phyloP scores from a whole-genome alignment of 2,888 invertebrate species.

The Tyria jacobaeae region DNA sequence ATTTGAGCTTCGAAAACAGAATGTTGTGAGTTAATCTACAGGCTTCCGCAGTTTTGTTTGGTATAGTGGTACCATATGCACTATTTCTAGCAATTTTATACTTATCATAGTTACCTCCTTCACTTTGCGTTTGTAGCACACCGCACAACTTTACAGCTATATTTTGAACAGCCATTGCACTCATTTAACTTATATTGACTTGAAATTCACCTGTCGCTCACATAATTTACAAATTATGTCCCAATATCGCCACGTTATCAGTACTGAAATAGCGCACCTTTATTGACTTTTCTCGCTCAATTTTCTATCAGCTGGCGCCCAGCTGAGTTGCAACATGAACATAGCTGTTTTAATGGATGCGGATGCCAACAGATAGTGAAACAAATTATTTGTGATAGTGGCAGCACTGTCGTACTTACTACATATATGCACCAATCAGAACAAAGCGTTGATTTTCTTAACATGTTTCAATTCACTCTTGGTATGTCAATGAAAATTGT shows the following conservation, averaged over 20 bases:
- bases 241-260: conserved; percentile 63
- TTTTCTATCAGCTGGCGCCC: conserved; percentile 84
- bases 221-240: conserved; percentile 49
- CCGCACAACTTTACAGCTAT: conserved; percentile 87
- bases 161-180: conserved; percentile 80
- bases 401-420: conserved; percentile 52
- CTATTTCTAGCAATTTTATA: conserved; percentile 24
- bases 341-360: conserved; percentile 54
- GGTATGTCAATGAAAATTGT: background rate
- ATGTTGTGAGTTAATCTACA: background rate
- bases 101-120: conserved; percentile 73
- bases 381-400: conserved; percentile 46
- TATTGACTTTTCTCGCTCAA: conserved; percentile 80
- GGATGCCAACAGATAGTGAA: conserved; percentile 59
- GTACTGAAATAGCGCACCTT: conserved; percentile 59
- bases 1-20: background rate
- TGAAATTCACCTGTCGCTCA: conserved; percentile 56
- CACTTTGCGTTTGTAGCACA: conserved; percentile 79
- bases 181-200: conserved; percentile 54
- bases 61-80: background rate
- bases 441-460: conserved; percentile 49
- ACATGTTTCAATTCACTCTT: conserved; percentile 56
- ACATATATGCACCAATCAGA: conserved; percentile 64
- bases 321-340: conserved; percentile 77
- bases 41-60: background rate